Base-by-base conservation (phyloP, 2,888 invertebrate species). In the Netelia virgata region DNA sequence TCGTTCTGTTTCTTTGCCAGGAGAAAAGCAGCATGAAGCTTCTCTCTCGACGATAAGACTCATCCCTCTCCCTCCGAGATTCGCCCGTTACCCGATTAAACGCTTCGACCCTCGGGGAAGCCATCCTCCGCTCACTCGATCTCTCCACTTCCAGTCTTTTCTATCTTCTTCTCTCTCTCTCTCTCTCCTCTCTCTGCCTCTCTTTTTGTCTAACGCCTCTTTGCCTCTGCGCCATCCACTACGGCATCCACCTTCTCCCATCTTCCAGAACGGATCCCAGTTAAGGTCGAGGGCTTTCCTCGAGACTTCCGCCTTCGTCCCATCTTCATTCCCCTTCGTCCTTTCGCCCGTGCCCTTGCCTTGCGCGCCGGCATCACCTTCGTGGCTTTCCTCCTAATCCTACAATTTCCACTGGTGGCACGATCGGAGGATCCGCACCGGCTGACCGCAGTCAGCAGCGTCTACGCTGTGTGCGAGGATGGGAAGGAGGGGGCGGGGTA, bases 11-110 rank as follows among this genome's bases (percentile, higher is more conserved):
- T 77, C 59, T 57, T 75, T 18, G 69, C 57, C 74, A 55, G 50
- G 43, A 66, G 57, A 74, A 83, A 73, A 57, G 82, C 63, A 53
- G 66, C 55, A 53, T 68, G 64, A 14, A 55, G 55, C 43, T 70
- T 18, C 74, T 63, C 53, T 28, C 63, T 66, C 76, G 64, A 64
- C 63, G 84, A 82, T 82, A 82, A 86, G 82, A 84, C 36, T 36
- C 36, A 36, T 68, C 63, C 70, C 18, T 36, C 61, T 78, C 74
- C 63, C 64, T 59, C 28, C 73, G 73, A 79, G 81, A 85, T 87
- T 85, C 86, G 68, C 69, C 72, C 74, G 70, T 86, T 79, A 82
- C 66, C 74, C 86, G 88, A 88, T 87, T 88, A 88, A 88, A 86
- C 82, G 80, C 72, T 86, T 76, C 82, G 66, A 73, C 84, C 81